phyloP scores from a whole-genome alignment of 2,888 invertebrate species.

The Mycogona germanica region DNA sequence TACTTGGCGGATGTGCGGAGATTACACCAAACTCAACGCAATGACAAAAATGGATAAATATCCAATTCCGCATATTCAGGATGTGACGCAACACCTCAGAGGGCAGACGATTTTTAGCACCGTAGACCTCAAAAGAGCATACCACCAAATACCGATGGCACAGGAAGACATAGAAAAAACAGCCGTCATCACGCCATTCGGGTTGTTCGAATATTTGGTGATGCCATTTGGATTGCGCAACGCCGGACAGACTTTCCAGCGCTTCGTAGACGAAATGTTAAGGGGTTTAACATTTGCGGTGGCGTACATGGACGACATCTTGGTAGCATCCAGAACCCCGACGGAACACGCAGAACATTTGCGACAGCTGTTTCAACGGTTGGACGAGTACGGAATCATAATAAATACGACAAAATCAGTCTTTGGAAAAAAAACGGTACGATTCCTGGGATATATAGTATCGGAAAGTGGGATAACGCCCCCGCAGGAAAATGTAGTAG shows the following conservation, averaged over 20 bases:
- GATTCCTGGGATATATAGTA: background rate
- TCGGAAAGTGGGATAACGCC: background rate
- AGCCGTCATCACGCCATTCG: background rate
- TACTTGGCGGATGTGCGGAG: background rate
- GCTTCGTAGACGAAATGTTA: slow-evolving; percentile 20
- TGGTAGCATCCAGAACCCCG: slow-evolving; percentile 24
- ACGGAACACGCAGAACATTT: slow-evolving; percentile 30
- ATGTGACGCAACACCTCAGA: too few relatives aligned
- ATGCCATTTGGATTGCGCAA: slow-evolving; percentile 23
- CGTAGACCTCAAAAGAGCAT: slow-evolving; percentile 2
- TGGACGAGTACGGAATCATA: background rate
- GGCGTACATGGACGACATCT: slow-evolving; percentile 20
- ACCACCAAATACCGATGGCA: background rate
- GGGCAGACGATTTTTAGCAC: background rate
- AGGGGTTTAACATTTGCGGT: slow-evolving; percentile 12
- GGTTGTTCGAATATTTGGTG: slow-evolving; percentile 13
- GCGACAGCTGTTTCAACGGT: background rate
- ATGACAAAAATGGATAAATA: background rate
- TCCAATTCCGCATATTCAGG: background rate
- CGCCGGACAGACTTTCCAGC: slow-evolving; percentile 25
- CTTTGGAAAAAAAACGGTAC: background rate
- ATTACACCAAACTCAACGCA: background rate
- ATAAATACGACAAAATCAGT: background rate
- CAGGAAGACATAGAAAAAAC: background rate
- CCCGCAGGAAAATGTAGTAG: slow-evolving; percentile 6